A percentile compares a stretch with the other conserved stretches of the same genome.
Conservation (phyloP, 1,140 invertebrate species). For the Coptotermes formosanus region DNA sequence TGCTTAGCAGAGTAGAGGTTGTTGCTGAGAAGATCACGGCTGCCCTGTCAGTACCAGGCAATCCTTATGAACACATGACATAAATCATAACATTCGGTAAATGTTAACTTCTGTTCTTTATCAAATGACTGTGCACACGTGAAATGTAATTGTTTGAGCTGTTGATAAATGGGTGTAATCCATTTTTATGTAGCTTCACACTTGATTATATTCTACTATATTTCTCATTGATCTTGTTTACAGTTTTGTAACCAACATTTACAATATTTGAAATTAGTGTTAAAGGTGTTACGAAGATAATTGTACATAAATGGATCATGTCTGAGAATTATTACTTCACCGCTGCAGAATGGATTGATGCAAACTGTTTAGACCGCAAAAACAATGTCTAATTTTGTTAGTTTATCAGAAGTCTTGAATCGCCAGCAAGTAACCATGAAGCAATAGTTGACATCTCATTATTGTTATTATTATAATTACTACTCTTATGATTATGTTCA, state of each 20-base stretch:
- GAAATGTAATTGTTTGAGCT: background rate
- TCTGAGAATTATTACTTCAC: background rate
- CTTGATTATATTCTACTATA: background rate
- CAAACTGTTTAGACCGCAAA: background rate
- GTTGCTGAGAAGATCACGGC: background rate
- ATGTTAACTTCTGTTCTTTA: background rate
- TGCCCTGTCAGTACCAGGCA: background rate
- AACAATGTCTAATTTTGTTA: background rate
- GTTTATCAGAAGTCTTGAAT: background rate
- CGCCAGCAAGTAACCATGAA: background rate
- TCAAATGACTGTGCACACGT: background rate
- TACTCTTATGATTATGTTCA: no score
- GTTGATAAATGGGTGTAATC: background rate
- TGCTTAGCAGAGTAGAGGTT: background rate
- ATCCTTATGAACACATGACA: background rate
- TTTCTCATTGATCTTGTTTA: background rate
- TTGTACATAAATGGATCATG: background rate
- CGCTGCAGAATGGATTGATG: background rate
- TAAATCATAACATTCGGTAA: background rate
- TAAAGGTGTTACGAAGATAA: background rate
- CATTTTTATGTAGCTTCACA: background rate
- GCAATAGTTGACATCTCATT: background rate
- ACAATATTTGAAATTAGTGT: background rate
- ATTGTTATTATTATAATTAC: background rate
- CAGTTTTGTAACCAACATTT: background rate